Conservation (phyloP, 1,140 invertebrate species). For the Hypothenemus hampei region DNA sequence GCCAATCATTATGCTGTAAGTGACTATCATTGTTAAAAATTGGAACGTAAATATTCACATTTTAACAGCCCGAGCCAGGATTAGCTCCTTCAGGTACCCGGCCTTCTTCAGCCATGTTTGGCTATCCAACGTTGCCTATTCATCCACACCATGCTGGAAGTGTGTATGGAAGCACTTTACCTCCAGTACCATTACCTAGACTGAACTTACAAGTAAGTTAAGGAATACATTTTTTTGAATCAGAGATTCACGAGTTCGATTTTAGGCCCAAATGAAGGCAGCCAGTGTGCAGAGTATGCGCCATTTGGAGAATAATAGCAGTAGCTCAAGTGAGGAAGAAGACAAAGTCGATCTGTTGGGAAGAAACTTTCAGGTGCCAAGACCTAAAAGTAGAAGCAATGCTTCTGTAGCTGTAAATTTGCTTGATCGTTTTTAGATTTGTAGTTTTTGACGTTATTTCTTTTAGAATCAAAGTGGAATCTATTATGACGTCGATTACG, state of each 20-base stretch:
- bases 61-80: slow-evolving; percentile 58
- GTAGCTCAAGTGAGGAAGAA: slow-evolving; percentile 62
- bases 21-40: neutral
- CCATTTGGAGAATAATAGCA: slow-evolving; percentile 56
- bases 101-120: slow-evolving; percentile 78
- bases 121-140: slow-evolving; percentile 56
- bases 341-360: slow-evolving; percentile 69
- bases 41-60: neutral
- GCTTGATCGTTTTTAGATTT: neutral
- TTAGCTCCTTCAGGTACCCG: slow-evolving; percentile 59
- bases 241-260: neutral
- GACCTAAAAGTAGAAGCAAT: slow-evolving; percentile 71
- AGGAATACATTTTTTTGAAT: neutral
- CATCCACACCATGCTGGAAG: slow-evolving; percentile 44
- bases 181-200: slow-evolving; percentile 68
- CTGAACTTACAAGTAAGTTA: slow-evolving; percentile 47
- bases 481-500: slow-evolving; percentile 83
- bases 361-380: slow-evolving; percentile 62
- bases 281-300: slow-evolving; percentile 48
- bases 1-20: slow-evolving; percentile 76
- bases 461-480: slow-evolving; percentile 76
- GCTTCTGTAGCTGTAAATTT: slow-evolving; percentile 61
- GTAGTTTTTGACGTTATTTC: neutral
- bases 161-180: slow-evolving; percentile 54
- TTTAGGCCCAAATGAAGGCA: slow-evolving; percentile 43